A percentile compares a stretch with the other conserved stretches of the same genome.
Evolutionary conservation across 2,888 invertebrate species (phyloP).

Genomic region (Lepidocyrtoides sp.): DNA sequence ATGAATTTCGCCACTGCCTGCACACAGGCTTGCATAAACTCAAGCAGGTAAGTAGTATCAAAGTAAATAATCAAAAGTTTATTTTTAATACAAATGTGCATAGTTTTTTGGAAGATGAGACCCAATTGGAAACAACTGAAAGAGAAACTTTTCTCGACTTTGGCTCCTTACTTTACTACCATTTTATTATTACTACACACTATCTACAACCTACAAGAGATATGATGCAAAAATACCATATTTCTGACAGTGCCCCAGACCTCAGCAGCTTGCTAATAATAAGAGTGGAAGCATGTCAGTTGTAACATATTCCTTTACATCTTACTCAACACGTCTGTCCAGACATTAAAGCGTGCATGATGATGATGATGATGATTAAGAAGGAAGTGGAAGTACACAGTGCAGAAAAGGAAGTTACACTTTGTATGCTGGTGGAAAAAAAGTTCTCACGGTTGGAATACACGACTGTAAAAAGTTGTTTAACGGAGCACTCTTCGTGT

Average conservation of each 20-base stretch:
- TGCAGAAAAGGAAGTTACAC: conserved; percentile 28
- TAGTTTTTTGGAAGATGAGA: neutral
- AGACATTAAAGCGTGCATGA: neutral
- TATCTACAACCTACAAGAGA: no score
- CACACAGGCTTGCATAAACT: neutral
- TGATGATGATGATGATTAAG: conserved; percentile 36
- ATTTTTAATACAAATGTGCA: neutral
- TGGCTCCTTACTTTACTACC: neutral
- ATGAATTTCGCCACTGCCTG: neutral
- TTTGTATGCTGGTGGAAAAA: conserved; percentile 7
- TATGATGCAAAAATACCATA: neutral
- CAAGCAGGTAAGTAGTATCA: neutral
- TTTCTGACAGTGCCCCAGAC: conserved; percentile 31
- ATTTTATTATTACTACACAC: no score
- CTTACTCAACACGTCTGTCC: neutral
- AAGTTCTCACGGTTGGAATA: neutral
- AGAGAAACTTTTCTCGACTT: neutral
- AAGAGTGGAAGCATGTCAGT: conserved; percentile 23
- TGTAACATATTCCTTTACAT: conserved; percentile 20
- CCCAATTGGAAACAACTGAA: neutral
- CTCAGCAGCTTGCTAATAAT: neutral
- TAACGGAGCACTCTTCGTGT: neutral
- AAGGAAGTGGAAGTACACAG: conserved; percentile 33
- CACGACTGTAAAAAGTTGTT: neutral
- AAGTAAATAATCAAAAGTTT: no score